These are phyloP conservation scores for Gambelia wislizenii DNA, from an alignment of 2,797 vertebrate genomes.

Conservation along the genomic window DNA sequence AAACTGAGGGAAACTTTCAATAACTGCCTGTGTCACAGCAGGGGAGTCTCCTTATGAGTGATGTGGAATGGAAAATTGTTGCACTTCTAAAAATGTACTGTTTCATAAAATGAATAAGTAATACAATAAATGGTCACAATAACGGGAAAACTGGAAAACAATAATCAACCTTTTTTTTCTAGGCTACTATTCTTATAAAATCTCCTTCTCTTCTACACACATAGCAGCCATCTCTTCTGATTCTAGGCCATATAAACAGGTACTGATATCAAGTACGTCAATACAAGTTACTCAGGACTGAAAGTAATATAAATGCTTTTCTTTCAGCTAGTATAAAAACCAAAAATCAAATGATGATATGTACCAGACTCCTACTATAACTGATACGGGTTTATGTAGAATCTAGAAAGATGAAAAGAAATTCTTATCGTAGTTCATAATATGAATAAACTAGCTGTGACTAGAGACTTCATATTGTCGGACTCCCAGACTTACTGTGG, in stretches of 20 bases:
- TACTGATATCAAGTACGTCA: neutral
- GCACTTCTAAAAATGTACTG: neutral
- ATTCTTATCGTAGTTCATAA: conserved; percentile 34
- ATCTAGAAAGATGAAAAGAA: conserved; percentile 42
- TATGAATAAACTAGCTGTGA: conserved; percentile 44
- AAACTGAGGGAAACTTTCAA: neutral
- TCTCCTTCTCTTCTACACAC: neutral
- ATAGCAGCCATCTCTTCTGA: neutral
- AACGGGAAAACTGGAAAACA: neutral
- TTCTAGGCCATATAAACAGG: neutral
- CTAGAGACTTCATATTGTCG: conserved; percentile 46
- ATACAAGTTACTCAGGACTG: neutral
- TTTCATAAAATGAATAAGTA: neutral
- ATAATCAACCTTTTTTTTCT: neutral
- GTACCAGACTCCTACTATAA: neutral
- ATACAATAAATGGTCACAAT: neutral
- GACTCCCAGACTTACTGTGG: too few relatives aligned
- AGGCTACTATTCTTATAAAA: neutral
- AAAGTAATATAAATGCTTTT: neutral
- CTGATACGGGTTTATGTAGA: conserved; percentile 23
- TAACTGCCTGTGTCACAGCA: neutral
- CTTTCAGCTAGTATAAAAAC: neutral
- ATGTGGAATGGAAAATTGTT: neutral
- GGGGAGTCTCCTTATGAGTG: neutral
- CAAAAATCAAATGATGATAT: conserved; percentile 7